Base-by-base conservation (phyloP, 2,113 vertebrate genomes). In the Crotalus horridus region DNA sequence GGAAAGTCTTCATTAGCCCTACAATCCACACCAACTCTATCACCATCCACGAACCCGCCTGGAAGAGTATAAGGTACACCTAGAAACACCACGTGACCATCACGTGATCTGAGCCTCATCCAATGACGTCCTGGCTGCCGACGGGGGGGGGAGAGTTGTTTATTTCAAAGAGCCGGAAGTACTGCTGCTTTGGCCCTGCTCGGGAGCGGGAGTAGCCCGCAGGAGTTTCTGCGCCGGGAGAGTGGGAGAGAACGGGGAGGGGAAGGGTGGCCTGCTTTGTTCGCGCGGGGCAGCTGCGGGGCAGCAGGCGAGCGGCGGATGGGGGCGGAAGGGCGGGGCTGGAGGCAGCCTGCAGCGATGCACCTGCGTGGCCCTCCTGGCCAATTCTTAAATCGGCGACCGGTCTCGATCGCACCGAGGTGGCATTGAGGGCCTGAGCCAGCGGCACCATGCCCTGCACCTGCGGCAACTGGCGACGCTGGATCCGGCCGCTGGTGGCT, bases 401-500 rank as follows among this genome's bases (percentile, higher is more conserved):
- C 26, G 55, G 26, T 55, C 51, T 33, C 85, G 46, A 54, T 23
- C 9, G 21, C 43, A 10, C 12, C 58, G 1, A 24, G 6, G 87
- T 29, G 58, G 88, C 43, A 53, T n/a, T 74, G 89, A 90, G 26
- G 59, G 39, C 0, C 87, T 33, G 5, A 20, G 3, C 8, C 6
- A 23, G 69, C 64, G 33, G 8, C 88, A 97, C 96, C 85, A 99
- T 99, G 98, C 98, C 99, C 91, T 99, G 98, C 96, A 99, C 99
- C 51, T 99, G 98, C 96, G 98, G 98, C 69, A 99, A 99, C 97
- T 99, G 99, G 99, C 98, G 99, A 93, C 97, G 98, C 91, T 99
- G 99, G 99, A 99, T 99, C 93, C 98, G 99, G 88, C 99, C 99
- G 46, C 96, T 99, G 95, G 98, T 99, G 24, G 98, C 98, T 51